Conservation (phyloP, 1,140 invertebrate genomes). For the Cheumatopsyche charites region DNA sequence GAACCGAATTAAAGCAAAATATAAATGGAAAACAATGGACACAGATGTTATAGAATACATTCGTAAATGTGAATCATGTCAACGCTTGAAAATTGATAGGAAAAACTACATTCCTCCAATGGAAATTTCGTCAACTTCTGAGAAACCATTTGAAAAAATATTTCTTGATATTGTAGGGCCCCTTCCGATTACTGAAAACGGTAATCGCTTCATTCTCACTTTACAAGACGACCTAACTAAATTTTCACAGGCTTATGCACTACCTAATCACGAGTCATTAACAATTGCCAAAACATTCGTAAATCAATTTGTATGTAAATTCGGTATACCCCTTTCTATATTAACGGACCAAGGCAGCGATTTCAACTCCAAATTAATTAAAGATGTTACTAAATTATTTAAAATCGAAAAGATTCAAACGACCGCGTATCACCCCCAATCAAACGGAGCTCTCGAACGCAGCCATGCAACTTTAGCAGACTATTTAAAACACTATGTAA, state of each 20-base stretch:
- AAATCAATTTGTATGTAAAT: too few species aligned
- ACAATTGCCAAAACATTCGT: conserved; percentile 43
- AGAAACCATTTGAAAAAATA: conserved; percentile 46
- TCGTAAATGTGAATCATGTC: conserved; percentile 22
- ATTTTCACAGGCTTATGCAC: conserved; percentile 51
- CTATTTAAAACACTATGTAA: too few species aligned
- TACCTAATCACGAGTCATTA: conserved; percentile 52
- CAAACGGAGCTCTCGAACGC: too few species aligned
- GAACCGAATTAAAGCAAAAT: conserved; percentile 7
- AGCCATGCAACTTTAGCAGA: too few species aligned
- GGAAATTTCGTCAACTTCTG: conserved; percentile 42
- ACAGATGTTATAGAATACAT: conserved; percentile 12
- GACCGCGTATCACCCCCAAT: too few species aligned
- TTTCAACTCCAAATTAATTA: too few species aligned
- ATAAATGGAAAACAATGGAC: conserved; percentile 2
- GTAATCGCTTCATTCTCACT: conserved; percentile 52
- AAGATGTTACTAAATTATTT: too few species aligned
- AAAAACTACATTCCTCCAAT: conserved; percentile 8
- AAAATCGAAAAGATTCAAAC: too few species aligned
- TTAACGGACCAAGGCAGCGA: too few species aligned
- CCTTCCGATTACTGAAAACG: conserved; percentile 43
- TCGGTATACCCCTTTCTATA: too few species aligned
- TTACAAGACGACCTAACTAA: conserved; percentile 55
- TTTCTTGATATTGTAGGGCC: conserved; percentile 51
- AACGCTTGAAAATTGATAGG: neutral